Evolutionary conservation across 2,888 invertebrate genomes (phyloP).

Genomic region (Ectemnius lituratus): DNA sequence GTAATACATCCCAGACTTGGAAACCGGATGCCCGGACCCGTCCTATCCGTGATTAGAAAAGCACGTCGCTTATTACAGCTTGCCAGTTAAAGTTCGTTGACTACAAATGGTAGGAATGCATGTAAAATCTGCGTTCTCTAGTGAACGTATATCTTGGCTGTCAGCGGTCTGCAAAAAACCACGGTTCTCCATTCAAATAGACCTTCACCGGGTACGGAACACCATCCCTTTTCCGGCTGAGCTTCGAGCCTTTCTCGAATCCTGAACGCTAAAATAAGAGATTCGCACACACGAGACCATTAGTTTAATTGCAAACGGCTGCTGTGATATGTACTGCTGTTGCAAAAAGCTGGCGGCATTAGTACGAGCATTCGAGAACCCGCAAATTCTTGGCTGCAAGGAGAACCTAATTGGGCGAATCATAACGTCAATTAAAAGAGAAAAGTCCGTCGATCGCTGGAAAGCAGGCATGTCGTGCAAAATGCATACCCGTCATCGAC

Average conservation of each 20-base stretch:
- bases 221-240: no score
- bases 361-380: neutral
- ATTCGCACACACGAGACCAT: neutral
- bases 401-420: slow-evolving; percentile 8
- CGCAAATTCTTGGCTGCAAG: no score
- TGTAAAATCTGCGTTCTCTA: neutral
- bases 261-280: neutral
- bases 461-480: slow-evolving; percentile 28
- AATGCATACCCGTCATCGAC: no score
- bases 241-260: neutral
- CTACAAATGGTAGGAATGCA: neutral
- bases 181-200: neutral
- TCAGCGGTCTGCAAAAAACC: neutral
- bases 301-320: neutral
- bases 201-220: neutral
- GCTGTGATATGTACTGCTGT: neutral
- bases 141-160: neutral
- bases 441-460: slow-evolving; percentile 49
- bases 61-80: neutral
- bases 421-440: slow-evolving; percentile 47
- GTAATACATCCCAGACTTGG: neutral
- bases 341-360: neutral
- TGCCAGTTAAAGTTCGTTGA: neutral
- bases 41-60: neutral
- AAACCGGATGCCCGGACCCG: neutral